Evolutionary conservation across 2,888 invertebrate genomes (phyloP).

Genomic region (Meloe dianella): DNA sequence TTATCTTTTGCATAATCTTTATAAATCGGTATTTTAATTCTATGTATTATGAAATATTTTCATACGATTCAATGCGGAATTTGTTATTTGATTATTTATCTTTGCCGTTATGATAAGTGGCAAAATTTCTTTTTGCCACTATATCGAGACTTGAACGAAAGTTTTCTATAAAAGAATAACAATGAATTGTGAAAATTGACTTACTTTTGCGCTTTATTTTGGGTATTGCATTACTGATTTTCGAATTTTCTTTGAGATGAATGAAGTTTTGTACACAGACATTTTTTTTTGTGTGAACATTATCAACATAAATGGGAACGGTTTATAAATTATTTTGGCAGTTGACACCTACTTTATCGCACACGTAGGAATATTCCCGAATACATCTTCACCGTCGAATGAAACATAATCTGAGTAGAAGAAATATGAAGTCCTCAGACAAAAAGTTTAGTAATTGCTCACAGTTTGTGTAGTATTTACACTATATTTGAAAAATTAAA

Average conservation of each 20-base stretch:
- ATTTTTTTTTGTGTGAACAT: conserved; percentile 37
- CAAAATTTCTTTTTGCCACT: neutral
- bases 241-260: no score
- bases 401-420: conserved; percentile 29
- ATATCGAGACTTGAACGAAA: neutral
- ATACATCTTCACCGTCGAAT: conserved; percentile 14
- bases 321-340: no score
- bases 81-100: conserved; percentile 4
- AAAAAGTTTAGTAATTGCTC: neutral
- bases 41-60: neutral
- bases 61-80: neutral
- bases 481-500: neutral
- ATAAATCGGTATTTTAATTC: neutral
- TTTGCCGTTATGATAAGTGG: neutral
- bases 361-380: no score
- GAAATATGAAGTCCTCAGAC: neutral
- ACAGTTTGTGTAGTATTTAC: neutral
- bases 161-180: neutral
- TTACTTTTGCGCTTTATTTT: no score
- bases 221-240: no score
- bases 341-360: no score
- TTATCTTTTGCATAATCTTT: neutral
- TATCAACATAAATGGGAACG: conserved; percentile 39
- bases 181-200: conserved; percentile 1
- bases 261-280: conserved; percentile 27